Evolutionary conservation across 2,888 invertebrate species (phyloP).

Genomic region (Andrena minutula): DNA sequence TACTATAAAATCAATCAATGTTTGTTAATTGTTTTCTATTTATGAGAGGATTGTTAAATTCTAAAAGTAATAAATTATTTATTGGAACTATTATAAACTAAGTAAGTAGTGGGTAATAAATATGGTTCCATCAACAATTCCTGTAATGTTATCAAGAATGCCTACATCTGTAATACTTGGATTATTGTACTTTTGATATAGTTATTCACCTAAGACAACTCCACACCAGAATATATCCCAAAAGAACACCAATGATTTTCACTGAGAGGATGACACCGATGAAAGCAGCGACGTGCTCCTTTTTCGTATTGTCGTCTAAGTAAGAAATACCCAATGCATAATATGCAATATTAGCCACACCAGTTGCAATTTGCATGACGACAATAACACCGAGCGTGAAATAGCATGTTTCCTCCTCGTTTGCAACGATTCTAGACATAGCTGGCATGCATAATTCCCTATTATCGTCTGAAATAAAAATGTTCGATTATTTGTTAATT

Average conservation of each 20-base stretch:
- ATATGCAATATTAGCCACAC: slow-evolving; percentile 86
- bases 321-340: slow-evolving; percentile 87
- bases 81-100: too few species aligned
- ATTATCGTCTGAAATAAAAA: slow-evolving; percentile 73
- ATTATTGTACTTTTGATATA: too few species aligned
- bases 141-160: too few species aligned
- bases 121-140: too few species aligned
- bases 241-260: slow-evolving; percentile 76
- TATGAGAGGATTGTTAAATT: too few species aligned
- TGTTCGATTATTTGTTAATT: not conserved
- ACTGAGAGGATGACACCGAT: slow-evolving; percentile 76
- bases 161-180: too few species aligned
- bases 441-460: slow-evolving; percentile 73
- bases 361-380: slow-evolving; percentile 85
- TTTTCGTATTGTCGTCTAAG: slow-evolving; percentile 87
- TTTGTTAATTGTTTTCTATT: too few species aligned
- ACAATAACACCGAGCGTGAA: slow-evolving; percentile 85
- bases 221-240: slow-evolving; percentile 81
- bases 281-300: slow-evolving; percentile 85
- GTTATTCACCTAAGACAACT: slow-evolving; percentile 76
- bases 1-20: too few species aligned
- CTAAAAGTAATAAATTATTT: too few species aligned
- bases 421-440: slow-evolving; percentile 67
- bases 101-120: too few species aligned
- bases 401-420: slow-evolving; percentile 76